Conservation (phyloP, 1,140 invertebrate genomes). For the Stratiolaelaps scimitus region DNA sequence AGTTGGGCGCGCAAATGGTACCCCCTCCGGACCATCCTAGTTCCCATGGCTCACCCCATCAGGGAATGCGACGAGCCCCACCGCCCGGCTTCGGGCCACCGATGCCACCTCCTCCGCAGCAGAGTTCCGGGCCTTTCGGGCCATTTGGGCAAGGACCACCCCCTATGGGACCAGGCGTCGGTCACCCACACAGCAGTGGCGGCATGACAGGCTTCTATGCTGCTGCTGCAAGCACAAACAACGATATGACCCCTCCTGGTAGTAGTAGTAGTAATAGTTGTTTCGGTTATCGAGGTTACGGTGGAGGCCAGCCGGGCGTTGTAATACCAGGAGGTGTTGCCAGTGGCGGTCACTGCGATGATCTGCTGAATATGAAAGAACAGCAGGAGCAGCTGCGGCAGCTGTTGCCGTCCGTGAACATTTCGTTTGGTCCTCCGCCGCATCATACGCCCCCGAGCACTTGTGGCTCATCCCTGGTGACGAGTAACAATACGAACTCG, state of each 20-base stretch:
- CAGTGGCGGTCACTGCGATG: neutral
- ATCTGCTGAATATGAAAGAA: constrained; percentile 28
- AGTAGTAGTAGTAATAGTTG: constrained; percentile 1
- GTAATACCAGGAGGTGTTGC: neutral
- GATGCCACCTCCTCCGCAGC: neutral
- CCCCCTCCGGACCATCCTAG: no score
- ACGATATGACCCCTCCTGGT: neutral
- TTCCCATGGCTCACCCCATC: neutral
- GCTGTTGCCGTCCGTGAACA: constrained; percentile 27
- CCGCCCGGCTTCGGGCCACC: constrained; percentile 21
- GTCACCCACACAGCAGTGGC: no score
- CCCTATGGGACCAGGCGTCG: neutral
- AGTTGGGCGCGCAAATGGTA: no score
- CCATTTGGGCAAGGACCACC: constrained; percentile 1
- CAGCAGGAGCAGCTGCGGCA: constrained; percentile 24
- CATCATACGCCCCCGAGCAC: no score
- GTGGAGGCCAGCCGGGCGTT: neutral
- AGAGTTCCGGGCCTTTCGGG: neutral
- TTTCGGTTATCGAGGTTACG: neutral
- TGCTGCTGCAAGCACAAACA: no score
- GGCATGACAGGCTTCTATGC: no score
- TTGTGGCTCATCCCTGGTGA: no score
- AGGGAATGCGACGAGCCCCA: constrained; percentile 10
- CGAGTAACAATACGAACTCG: neutral
- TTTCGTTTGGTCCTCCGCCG: constrained; percentile 24